Evolutionary conservation across 2,888 invertebrate genomes (phyloP), one percentile per base, ranked within the genome.

Genomic region (Agrochola litura): DNA sequence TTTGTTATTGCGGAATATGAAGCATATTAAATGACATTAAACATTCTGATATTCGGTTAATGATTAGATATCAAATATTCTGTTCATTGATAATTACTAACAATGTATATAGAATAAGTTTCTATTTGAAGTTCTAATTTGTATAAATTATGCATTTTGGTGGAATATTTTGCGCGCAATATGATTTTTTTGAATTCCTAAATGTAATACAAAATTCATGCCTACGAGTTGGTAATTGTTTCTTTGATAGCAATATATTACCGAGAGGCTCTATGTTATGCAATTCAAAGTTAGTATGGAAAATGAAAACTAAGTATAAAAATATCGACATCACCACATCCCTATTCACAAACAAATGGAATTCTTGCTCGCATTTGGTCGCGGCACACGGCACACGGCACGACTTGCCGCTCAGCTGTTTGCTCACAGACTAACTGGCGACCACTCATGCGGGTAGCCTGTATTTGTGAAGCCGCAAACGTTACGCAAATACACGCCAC

Each of bases 171-270:
- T 43, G 14, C 58, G 12, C 1, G 72, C 22, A 64, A 64, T 52
- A 30, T 41, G 30, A 79, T 64, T 72, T 63, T 30, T 8, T 58
- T 43, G 8, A 64, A 79, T 72, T 65, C 52, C 43, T 37, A 25
- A 65, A 54, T 73, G 81, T 73, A 37, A 25, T 25, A 46, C 37
- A 73, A 78, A 65, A 80, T 78, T 65, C n/a, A 79, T 52, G 49
- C 49, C 19, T 30, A 41, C 8, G 37, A 25, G 37, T 46, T 65
- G 19, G 56, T 80, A 37, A n/a, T n/a, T 65, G 43, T 80, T 80
- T 65, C 30, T 65, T 37, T 58, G 22, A 43, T 25, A 64, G 6
- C 25, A 52, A 49, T 49, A 49, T 16, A 49, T 52, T 19, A 19
- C 19, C 8, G 19, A 52, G 6, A 19, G 16, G 16, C 19, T 6